Conservation (phyloP, 2,888 invertebrate species). For the Lepas anatifera region DNA sequence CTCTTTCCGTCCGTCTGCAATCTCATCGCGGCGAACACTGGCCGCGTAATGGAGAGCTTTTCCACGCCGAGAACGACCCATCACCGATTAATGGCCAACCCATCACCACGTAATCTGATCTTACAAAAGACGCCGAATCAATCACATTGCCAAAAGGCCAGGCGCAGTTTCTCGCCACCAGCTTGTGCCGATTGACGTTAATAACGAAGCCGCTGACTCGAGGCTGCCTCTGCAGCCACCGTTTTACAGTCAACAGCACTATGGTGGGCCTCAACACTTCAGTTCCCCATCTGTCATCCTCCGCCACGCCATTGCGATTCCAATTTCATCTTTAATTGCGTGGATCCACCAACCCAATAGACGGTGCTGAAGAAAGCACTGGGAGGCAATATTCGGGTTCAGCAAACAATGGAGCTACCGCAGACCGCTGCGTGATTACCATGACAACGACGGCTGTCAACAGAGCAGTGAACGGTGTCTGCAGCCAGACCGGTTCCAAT, state of each 20-base stretch:
- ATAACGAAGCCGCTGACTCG: no score
- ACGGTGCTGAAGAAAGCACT: background rate
- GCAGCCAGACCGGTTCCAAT: no score
- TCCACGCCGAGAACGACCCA: no score
- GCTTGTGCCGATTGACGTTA: no score
- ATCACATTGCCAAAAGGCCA: background rate
- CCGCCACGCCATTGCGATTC: background rate
- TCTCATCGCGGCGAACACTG: no score
- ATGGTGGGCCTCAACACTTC: no score
- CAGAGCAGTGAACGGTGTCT: background rate
- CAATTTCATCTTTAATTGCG: conserved; percentile 4
- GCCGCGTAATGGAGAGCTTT: no score
- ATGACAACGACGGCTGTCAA: conserved; percentile 1
- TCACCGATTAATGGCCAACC: background rate
- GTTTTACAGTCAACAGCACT: no score
- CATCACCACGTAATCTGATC: background rate
- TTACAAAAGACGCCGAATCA: background rate
- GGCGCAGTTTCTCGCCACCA: no score
- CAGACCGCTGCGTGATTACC: background rate
- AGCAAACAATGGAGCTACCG: background rate
- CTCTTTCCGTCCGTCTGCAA: no score
- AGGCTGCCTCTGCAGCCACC: no score
- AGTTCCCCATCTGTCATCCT: no score
- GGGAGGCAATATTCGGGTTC: background rate
- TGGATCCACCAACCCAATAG: background rate